Conservation (phyloP, 2,113 vertebrate species). For the Meles meles region DNA sequence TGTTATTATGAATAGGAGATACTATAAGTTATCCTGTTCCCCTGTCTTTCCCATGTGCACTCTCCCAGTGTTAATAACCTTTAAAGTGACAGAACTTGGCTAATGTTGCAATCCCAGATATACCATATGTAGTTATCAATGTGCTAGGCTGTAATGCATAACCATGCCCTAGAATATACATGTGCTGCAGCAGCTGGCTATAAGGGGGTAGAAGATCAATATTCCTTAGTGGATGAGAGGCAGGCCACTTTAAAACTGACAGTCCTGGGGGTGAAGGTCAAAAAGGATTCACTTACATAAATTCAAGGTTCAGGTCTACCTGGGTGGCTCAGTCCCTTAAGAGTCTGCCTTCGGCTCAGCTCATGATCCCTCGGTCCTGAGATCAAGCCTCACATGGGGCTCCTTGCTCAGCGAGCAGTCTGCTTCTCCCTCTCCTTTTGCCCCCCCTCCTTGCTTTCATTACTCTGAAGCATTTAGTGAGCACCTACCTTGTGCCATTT, state of each 20-base stretch:
- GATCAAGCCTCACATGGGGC: background rate
- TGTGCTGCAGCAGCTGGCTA: background rate
- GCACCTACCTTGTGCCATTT: background rate
- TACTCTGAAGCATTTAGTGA: background rate
- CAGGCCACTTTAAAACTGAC: background rate
- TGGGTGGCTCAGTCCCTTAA: background rate
- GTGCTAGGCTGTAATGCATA: background rate
- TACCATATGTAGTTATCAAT: background rate
- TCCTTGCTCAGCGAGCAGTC: background rate
- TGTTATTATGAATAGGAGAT: background rate
- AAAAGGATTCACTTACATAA: background rate
- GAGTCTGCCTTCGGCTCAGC: background rate
- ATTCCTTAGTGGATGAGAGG: background rate
- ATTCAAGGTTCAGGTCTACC: background rate
- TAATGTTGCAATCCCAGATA: background rate
- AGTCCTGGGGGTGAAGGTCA: background rate
- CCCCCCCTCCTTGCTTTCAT: background rate
- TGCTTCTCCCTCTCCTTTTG: background rate
- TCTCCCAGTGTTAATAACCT: background rate
- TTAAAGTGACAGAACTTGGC: background rate
- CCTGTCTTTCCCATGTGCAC: background rate
- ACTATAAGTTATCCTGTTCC: background rate
- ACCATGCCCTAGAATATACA: background rate
- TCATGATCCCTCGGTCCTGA: background rate
- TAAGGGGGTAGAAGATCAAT: background rate